These are phyloP conservation scores for Baccha elongata DNA, from an alignment of 2,888 invertebrate species.

Conservation along the genomic window DNA sequence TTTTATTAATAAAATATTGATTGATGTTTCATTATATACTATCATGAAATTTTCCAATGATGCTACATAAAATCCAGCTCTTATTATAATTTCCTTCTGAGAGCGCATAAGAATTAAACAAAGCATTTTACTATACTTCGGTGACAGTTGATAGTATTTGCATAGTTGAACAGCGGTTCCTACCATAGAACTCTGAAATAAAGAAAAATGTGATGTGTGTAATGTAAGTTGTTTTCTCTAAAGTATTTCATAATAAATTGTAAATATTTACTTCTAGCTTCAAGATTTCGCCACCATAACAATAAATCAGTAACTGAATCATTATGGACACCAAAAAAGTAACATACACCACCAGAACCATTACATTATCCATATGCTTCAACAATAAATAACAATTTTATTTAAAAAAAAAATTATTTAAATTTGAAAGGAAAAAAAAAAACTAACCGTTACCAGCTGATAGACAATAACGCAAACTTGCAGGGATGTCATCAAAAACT, in stretches of 20 bases:
- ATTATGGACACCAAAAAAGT: conserved; percentile 78
- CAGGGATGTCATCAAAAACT: conserved; percentile 80
- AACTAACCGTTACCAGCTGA: conserved; percentile 78
- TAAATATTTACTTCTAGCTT: conserved; percentile 78
- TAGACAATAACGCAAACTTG: conserved; percentile 80
- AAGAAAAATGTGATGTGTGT: neutral
- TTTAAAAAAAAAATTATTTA: neutral
- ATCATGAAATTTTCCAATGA: conserved; percentile 79
- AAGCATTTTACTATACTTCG: conserved; percentile 76
- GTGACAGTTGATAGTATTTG: conserved; percentile 78
- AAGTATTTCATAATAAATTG: neutral
- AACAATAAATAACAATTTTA: neutral
- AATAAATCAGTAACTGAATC: conserved; percentile 80
- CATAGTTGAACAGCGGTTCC: conserved; percentile 77
- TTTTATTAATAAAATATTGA: neutral
- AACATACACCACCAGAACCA: conserved; percentile 77
- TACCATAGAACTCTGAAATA: conserved; percentile 77
- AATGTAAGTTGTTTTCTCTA: neutral
- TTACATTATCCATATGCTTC: conserved; percentile 77
- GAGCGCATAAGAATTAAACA: conserved; percentile 77
- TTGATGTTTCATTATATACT: conserved; percentile 58
- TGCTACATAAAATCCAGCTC: conserved; percentile 79
- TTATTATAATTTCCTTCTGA: conserved; percentile 78
- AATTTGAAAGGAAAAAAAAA: neutral
- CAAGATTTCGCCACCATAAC: conserved; percentile 80